Conservation (phyloP, 2,797 vertebrate species). For the Tolypeutes matacus region DNA sequence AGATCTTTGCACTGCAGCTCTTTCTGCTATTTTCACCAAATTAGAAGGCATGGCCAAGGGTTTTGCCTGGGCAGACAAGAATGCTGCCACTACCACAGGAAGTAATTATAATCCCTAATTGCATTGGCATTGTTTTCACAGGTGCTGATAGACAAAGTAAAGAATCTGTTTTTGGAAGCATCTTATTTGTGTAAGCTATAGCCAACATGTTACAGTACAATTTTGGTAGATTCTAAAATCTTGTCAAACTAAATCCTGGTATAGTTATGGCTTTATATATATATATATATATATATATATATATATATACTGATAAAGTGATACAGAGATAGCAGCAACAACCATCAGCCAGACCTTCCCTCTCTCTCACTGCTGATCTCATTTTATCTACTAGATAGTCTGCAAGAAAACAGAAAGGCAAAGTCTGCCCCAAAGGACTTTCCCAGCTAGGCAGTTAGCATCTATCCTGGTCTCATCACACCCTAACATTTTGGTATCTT, state of each 20-base stretch:
- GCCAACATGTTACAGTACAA: background rate
- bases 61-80: constrained; percentile 46
- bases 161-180: background rate
- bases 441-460: background rate
- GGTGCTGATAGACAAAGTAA: background rate
- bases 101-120: background rate
- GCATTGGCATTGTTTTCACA: background rate
- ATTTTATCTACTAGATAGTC: background rate
- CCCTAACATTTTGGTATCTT: background rate
- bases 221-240: constrained; percentile 45
- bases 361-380: background rate
- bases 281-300: too few species aligned
- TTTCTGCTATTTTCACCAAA: constrained; percentile 52
- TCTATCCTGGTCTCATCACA: background rate
- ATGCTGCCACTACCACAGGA: background rate
- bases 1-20: background rate
- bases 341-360: background rate
- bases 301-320: background rate
- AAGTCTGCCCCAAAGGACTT: background rate
- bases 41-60: constrained; percentile 28
- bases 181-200: constrained; percentile 26
- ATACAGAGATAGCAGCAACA: background rate
- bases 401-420: background rate
- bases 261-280: background rate
- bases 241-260: constrained; percentile 27